Base-by-base conservation (phyloP, 1,140 invertebrate genomes). In the Augochlora pura region DNA sequence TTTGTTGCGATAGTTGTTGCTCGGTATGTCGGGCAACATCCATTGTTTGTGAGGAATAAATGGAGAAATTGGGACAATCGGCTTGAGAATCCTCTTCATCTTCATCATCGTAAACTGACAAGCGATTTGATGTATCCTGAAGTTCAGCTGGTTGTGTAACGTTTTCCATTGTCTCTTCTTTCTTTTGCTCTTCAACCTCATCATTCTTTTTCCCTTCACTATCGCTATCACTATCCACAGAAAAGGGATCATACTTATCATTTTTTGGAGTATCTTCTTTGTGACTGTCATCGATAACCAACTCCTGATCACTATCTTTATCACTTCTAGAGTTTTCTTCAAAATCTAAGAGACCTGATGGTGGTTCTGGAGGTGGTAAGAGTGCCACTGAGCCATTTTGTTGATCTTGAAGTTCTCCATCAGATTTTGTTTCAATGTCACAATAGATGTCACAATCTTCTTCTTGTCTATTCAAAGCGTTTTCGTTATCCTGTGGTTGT, bases 51-150 rank as follows among this genome's bases (percentile, higher is more conserved):
- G 96, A 95, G 0, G 96, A 97, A 91, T 97, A 97, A 72, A 97
- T 96, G 7, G 96, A 96, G 88, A 97, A 97, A 88, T 97, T 97
- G 7, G 96, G 96, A 93, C 96, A 97, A 77, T 96, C 96, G 1
- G 95, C 95, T 84, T 95, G 95, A 3, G 94, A 95, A 62, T 94
- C 94, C 2, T 94, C 94, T 54, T 94, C 94, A 12, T 89, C 92
- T 6, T 93, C 91, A 14, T 92, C 90, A 5, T 92, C 91, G 23
- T 93, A 93, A 0, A 89, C 88, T 1, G 90, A 82, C 21, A 91
- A 75, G 25, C 88, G 87, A 70, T 89, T 87, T 72, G 75, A 66
- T 57, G 14, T 67, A n/a, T 62, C 65, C 12, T 23, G 23, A 23
- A 42, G 78, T 23, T 86, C 75, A 5, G 88, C 81, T 1, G 86